Percentiles rank a stretch among this genome's conserved stretches.
These are phyloP conservation scores for Meriones psammophilus DNA, from an alignment of 2,797 vertebrate genomes.

Conservation along the genomic window DNA sequence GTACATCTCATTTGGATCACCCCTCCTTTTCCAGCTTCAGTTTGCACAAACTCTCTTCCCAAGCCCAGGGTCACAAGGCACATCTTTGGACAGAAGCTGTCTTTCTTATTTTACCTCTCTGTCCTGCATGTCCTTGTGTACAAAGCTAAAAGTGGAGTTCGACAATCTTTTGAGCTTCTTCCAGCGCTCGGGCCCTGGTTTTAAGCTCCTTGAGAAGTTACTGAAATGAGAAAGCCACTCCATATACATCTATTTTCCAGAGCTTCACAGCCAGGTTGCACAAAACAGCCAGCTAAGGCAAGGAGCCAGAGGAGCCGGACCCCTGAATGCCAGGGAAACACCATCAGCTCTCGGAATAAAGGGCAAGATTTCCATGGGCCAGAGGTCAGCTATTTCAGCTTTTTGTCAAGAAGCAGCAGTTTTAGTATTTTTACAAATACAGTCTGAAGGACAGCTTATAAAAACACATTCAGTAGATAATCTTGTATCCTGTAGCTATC, in stretches of 20 bases:
- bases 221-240: not conserved
- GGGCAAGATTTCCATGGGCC: slow-evolving; percentile 29
- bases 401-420: slow-evolving; percentile 38
- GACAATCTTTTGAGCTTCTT: slow-evolving; percentile 12
- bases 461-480: slow-evolving; percentile 22
- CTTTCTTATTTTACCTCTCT: slow-evolving; percentile 3
- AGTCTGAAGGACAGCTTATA: slow-evolving; percentile 31
- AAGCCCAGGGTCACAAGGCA: not conserved
- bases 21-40: not conserved
- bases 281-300: not conserved
- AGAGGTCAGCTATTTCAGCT: not conserved
- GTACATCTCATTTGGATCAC: not conserved
- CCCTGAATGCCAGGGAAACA: not conserved
- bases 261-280: not conserved
- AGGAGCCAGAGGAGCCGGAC: not conserved
- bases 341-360: not conserved
- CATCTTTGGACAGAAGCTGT: slow-evolving; percentile 22
- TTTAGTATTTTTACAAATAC: slow-evolving; percentile 54
- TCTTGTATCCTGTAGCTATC: not conserved
- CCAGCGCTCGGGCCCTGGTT: not conserved
- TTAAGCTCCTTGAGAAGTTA: slow-evolving; percentile 17
- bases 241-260: not conserved
- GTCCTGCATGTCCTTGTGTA: slow-evolving; percentile 32
- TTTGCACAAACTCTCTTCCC: not conserved
- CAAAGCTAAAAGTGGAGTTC: slow-evolving; percentile 27